Conservation (phyloP, 2,113 vertebrate genomes). For the Scomber japonicus region DNA sequence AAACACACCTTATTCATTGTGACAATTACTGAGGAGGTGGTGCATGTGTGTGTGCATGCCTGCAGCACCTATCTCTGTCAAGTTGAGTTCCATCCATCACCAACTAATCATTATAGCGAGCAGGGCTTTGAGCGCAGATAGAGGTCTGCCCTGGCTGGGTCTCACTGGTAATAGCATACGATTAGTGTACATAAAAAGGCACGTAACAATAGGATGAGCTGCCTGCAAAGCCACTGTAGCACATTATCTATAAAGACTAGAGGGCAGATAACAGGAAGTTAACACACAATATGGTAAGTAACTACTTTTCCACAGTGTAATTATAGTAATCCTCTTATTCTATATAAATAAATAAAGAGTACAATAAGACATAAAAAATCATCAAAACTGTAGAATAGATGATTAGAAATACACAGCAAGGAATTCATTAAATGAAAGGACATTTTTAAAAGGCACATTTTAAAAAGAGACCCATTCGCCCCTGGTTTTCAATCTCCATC, state of each 20-base stretch:
- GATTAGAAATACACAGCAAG: no score
- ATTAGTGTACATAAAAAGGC: slow-evolving; percentile 53
- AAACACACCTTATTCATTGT: slow-evolving; percentile 6
- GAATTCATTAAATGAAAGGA: no score
- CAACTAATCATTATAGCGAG: slow-evolving; percentile 58
- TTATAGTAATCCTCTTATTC: not conserved
- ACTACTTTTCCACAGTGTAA: not conserved
- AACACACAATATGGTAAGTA: not conserved
- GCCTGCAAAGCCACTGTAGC: not conserved
- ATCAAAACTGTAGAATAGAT: no score
- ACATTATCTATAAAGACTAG: slow-evolving; percentile 34
- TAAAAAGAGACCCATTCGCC: no score
- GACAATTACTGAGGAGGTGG: slow-evolving; percentile 36
- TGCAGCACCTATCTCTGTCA: slow-evolving; percentile 50
- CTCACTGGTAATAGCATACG: slow-evolving; percentile 58
- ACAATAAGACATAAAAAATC: no score
- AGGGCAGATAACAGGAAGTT: slow-evolving; percentile 4
- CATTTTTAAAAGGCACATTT: no score
- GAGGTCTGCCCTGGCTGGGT: slow-evolving; percentile 29
- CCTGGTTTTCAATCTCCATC: no score
- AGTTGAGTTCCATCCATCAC: slow-evolving; percentile 59
- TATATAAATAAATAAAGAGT: no score
- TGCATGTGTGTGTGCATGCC: not conserved
- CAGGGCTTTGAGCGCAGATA: slow-evolving; percentile 60
- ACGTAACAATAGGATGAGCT: slow-evolving; percentile 22